These are phyloP conservation scores for Melieria omissa DNA, from an alignment of 2,888 invertebrate genomes.

Conservation along the genomic window DNA sequence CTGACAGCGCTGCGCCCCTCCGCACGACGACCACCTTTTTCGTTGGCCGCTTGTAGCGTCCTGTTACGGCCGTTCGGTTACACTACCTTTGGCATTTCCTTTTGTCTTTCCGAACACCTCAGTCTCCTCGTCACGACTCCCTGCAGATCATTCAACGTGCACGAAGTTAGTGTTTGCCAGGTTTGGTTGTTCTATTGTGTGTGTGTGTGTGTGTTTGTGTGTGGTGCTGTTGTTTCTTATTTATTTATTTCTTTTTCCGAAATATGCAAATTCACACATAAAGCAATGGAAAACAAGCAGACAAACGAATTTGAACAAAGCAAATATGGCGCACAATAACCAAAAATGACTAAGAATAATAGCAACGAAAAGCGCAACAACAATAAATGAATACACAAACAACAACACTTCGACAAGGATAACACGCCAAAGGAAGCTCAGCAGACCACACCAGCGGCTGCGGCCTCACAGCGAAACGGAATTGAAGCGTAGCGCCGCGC, in stretches of 20 bases:
- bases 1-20: no score
- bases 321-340: constrained; percentile 9
- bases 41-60: no score
- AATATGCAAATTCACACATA: constrained; percentile 26
- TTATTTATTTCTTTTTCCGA: constrained; percentile 12
- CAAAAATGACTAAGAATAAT: background rate
- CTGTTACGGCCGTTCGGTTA: no score
- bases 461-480: no score
- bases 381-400: no score
- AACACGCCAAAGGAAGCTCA: background rate
- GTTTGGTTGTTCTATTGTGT: background rate
- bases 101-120: no score
- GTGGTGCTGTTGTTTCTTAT: background rate
- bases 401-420: background rate
- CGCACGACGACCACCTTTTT: no score
- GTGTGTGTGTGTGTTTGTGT: background rate
- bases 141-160: no score
- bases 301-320: constrained; percentile 9
- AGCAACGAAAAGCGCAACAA: no score
- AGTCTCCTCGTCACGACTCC: no score
- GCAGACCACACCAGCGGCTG: no score
- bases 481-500: background rate
- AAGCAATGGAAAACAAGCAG: constrained; percentile 12
- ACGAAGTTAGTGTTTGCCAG: background rate
- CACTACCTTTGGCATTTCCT: no score